Evolutionary conservation across 2,113 vertebrate species (phyloP), one percentile per base, ranked within the genome.

Genomic region (Otocyon megalotis): DNA sequence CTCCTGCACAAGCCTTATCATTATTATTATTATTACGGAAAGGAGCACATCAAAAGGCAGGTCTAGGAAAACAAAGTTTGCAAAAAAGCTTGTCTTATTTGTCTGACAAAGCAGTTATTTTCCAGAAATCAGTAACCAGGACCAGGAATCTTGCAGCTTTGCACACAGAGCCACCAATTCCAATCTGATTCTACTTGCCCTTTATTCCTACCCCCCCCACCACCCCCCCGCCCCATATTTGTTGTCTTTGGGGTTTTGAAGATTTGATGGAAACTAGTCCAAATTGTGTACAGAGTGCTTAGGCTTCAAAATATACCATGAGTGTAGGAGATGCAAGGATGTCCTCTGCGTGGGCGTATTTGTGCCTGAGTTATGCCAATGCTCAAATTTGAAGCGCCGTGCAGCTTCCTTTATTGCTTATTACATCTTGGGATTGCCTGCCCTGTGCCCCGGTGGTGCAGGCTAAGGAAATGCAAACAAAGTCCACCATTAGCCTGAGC

Each of bases 51-150:
- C 90, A 88, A 92, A 88, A 97, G 72, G 90, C 15, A 35, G 92
- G 84, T 90, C 69, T 97, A 90, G 72, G 19, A 83, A 76, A 94
- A 69, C 96, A 93, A 94, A 92, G 30, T 88, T 96, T 98, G 97
- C 69, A 43, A 69, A 95, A 95, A 97, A 92, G 88, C 67, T 96
- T 87, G 43, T 86, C 90, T 97, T 97, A 83, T 96, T 98, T 98
- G 87, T 97, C 79, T 94, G 92, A 93, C 19, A n/a, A 94, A 84
- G 35, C 80, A n/a, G 71, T 96, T 97, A 58, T 96, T 98, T 98
- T 97, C 56, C 69, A 50, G 53, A 88, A 97, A 62, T 93, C 37
- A 91, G 83, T 43, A 96, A 88, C 76, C 72, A 50, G 92, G 94
- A 74, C 69, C 10, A 88, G 69, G 56, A 94, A 82, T 98, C 96